A percentile compares a stretch with the other conserved stretches of the same genome.
phyloP scores from a whole-genome alignment of 2,113 vertebrate genomes.

The Corythoichthys intestinalis region DNA sequence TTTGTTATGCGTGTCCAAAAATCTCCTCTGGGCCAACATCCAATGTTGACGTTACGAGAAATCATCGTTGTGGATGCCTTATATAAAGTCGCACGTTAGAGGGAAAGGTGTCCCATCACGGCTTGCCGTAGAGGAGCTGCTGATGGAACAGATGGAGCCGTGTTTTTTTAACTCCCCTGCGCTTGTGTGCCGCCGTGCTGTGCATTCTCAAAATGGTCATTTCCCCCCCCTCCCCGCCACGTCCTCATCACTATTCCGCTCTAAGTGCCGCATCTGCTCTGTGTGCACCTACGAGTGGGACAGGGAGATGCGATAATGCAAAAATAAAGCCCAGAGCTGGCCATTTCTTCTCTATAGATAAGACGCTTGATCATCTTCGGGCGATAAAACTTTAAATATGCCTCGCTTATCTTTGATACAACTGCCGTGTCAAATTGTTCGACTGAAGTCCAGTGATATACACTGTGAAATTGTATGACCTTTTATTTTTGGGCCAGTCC shows the following conservation, averaged over 20 bases:
- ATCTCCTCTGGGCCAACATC: slow-evolving; percentile 14
- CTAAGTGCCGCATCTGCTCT: not conserved
- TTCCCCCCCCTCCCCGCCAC: not conserved
- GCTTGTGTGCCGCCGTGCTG: slow-evolving; percentile 20
- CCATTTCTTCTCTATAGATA: not conserved
- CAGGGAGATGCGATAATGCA: not conserved
- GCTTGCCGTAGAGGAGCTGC: slow-evolving; percentile 14
- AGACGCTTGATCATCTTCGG: not conserved
- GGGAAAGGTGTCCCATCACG: slow-evolving; percentile 32
- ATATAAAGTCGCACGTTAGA: slow-evolving; percentile 19
- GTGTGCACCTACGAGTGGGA: slow-evolving; percentile 2
- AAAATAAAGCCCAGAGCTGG: not conserved
- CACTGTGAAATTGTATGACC: not conserved
- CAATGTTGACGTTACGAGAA: slow-evolving; percentile 26
- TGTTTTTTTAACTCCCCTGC: slow-evolving; percentile 31
- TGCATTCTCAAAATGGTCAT: slow-evolving; percentile 22
- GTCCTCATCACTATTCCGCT: not conserved
- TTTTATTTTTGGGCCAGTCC: not conserved
- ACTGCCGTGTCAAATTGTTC: not conserved
- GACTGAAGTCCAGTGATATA: not conserved
- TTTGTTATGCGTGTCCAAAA: slow-evolving; percentile 16
- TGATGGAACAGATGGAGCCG: slow-evolving; percentile 44
- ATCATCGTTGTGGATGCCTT: slow-evolving; percentile 2
- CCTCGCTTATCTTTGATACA: not conserved
- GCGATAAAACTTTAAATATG: not conserved